phyloP scores from a whole-genome alignment of 2,888 invertebrate species.

The Penaeus monodon region DNA sequence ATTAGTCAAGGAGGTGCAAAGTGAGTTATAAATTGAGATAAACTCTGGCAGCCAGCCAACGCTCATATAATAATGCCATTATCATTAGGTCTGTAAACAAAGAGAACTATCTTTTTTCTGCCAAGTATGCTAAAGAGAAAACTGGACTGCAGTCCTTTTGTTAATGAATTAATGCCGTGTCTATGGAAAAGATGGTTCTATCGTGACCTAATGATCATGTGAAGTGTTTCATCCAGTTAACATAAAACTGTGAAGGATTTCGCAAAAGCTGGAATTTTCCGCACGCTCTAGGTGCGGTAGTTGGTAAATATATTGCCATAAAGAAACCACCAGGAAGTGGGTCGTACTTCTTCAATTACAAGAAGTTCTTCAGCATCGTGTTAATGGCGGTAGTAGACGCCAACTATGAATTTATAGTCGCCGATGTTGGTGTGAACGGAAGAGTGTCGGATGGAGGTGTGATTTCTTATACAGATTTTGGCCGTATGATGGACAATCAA shows the following conservation, averaged over 20 bases:
- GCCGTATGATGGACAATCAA: not conserved
- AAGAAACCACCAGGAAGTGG: not conserved
- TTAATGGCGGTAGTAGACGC: constrained; percentile 26
- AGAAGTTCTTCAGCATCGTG: constrained; percentile 3
- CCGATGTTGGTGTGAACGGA: constrained; percentile 35
- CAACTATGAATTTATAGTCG: constrained; percentile 22
- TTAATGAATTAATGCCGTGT: constrained; percentile 11
- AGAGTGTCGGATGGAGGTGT: constrained; percentile 30
- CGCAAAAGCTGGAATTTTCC: constrained; percentile 19
- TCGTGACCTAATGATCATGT: not conserved
- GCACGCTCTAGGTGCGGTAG: constrained; percentile 17
- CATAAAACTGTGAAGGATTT: constrained; percentile 9
- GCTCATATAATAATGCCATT: constrained; percentile 14
- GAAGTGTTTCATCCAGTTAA: constrained; percentile 6
- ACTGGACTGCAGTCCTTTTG: constrained; percentile 1
- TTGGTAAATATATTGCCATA: constrained; percentile 3
- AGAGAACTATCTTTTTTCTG: constrained; percentile 4
- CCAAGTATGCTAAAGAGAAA: constrained; percentile 12
- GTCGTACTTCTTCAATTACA: constrained; percentile 18
- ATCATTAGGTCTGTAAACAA: constrained; percentile 16
- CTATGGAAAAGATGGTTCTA: constrained; percentile 12
- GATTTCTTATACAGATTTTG: constrained; percentile 8
- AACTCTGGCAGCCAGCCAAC: constrained; percentile 12
- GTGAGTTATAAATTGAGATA: constrained; percentile 16
- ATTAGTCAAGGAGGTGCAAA: constrained; percentile 10